Evolutionary conservation across 35 echinoderm and acorn worm species (phyloP).

Genomic region (Amphiura filiformis): DNA sequence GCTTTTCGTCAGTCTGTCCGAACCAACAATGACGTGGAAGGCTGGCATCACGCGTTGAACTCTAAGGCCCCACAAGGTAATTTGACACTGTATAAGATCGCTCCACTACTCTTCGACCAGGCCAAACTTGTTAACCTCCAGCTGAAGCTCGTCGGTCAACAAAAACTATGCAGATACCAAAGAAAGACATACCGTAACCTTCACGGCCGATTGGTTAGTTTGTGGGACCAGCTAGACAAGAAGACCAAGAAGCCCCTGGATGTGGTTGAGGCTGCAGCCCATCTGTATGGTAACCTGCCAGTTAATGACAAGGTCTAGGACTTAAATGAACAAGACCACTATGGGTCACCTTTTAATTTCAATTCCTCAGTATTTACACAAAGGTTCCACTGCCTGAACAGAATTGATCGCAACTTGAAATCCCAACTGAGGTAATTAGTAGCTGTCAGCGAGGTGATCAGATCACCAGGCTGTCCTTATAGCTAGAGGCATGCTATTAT

Average conservation of each 20-base stretch:
- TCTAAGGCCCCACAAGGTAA: background rate
- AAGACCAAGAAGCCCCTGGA: background rate
- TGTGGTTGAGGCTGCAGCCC: background rate
- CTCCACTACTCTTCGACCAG: conserved; percentile 13
- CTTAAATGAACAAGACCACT: too few relatives aligned
- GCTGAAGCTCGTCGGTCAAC: conserved; percentile 8
- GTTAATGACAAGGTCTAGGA: background rate
- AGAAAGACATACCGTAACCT: conserved; percentile 4
- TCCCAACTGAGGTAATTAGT: too few relatives aligned
- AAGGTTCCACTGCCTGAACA: too few relatives aligned
- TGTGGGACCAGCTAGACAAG: conserved; percentile 13
- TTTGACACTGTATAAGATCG: conserved; percentile 7
- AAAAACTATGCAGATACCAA: conserved; percentile 27
- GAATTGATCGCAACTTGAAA: too few relatives aligned
- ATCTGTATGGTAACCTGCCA: conserved; percentile 14
- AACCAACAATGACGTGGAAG: conserved; percentile 66
- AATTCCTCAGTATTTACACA: too few relatives aligned
- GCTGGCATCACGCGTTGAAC: conserved; percentile 37
- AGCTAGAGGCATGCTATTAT: too few relatives aligned
- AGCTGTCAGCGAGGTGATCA: too few relatives aligned
- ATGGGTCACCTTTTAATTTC: too few relatives aligned
- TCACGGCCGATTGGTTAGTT: background rate
- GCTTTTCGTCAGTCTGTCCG: background rate
- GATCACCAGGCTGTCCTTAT: too few relatives aligned
- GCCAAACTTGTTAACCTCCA: conserved; percentile 7